Base-by-base conservation (phyloP, 2,113 vertebrate genomes). In the Austrofundulus limnaeus region DNA sequence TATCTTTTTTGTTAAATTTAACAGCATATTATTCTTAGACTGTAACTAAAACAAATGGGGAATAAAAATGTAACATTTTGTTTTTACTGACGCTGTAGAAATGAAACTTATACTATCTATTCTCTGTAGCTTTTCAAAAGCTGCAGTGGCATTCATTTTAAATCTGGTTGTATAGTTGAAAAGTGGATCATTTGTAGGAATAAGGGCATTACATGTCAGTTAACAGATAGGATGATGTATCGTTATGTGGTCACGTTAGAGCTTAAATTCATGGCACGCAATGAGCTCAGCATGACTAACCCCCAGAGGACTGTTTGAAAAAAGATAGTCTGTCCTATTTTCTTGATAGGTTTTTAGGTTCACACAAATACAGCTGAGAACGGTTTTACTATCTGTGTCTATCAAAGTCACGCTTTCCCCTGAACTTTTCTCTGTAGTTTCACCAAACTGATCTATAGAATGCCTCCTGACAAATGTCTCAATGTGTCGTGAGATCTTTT, bases 331-430 rank as follows among this genome's bases (percentile, higher is more conserved):
- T 16, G 37, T 31, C 24, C 34, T 25, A 19, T 11, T 25, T 52
- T 31, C 17, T n/a, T 13, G 16, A 19, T 34, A 19, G 12, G 82
- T 61, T 76, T 54, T 37, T 51, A 31, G 11, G 46, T 74, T 71
- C 43, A 71, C 31, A 5, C 43, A 8, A 72, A 70, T 62, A 21
- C 58, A 55, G 79, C 62, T 23, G 10, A 24, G 47, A 52, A 46
- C 49, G 41, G 56, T 50, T 73, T 72, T 62, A 38, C 66, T 76
- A 88, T 88, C 89, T 86, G 72, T 75, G 78, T 10, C 9, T 34
- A 10, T 34, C 31, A 34, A 34, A 34, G 31, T 10, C 31, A 34
- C 10, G 31, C 5, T 78, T 90, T 76, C 84, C 89, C 87, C 85
- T 75, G 15, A 43, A 43, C 16, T 43, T 15, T 17, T 4, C 16